Evolutionary conservation across 2,888 invertebrate genomes (phyloP).

Genomic region (Cetonia aurata): DNA sequence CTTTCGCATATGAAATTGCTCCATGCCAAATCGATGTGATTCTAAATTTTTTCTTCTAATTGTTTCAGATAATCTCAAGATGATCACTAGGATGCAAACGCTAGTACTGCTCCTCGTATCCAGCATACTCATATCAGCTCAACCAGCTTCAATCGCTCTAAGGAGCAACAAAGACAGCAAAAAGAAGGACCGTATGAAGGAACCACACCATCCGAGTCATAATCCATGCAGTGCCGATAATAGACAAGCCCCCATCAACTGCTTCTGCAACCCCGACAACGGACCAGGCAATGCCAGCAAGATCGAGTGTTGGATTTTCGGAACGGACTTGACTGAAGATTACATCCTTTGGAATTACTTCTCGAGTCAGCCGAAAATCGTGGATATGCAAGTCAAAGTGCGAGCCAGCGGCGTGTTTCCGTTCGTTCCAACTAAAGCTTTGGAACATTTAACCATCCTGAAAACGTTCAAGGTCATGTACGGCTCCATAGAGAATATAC

Average conservation of each 20-base stretch:
- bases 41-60: conserved; percentile 9
- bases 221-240: conserved; percentile 56
- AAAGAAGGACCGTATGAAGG: conserved; percentile 52
- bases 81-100: conserved; percentile 29
- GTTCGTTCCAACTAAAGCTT: conserved; percentile 79
- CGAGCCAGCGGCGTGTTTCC: conserved; percentile 77
- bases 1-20: no score
- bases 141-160: neutral
- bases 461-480: conserved; percentile 79
- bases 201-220: conserved; percentile 44
- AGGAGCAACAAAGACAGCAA: conserved; percentile 50
- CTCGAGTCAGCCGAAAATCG: conserved; percentile 77
- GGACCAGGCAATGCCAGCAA: conserved; percentile 72
- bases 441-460: conserved; percentile 76
- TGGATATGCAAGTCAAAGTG: conserved; percentile 79
- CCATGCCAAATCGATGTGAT: neutral
- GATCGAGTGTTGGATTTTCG: conserved; percentile 84
- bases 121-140: conserved; percentile 1
- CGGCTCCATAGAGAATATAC: conserved; percentile 78
- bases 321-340: conserved; percentile 73
- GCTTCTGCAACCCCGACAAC: conserved; percentile 75
- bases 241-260: conserved; percentile 70
- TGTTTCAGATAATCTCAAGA: conserved; percentile 33
- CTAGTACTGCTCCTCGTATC: conserved; percentile 21
- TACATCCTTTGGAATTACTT: conserved; percentile 82